phyloP scores from a whole-genome alignment of 2,888 invertebrate genomes.

The Pyralis farinalis region DNA sequence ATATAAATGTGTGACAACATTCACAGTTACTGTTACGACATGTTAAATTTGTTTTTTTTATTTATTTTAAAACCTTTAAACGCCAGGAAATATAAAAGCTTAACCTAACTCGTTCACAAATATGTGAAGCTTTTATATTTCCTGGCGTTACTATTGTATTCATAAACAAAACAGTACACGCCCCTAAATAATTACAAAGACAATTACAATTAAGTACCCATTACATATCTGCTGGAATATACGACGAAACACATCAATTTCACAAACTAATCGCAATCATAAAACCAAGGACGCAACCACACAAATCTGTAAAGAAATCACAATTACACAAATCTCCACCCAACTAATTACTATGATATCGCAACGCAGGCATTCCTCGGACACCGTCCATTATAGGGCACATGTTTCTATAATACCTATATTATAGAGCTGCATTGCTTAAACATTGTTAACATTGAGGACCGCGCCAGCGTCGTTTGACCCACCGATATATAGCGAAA shows the following conservation, averaged over 20 bases:
- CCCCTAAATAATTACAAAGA: constrained; percentile 3
- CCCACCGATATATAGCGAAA: constrained; percentile 16
- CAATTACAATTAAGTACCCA: constrained; percentile 7
- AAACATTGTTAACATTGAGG: constrained; percentile 51
- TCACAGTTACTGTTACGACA: no score
- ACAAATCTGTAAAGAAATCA: constrained; percentile 16
- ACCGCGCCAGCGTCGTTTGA: constrained; percentile 21
- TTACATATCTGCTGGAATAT: constrained; percentile 2
- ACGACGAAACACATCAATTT: constrained; percentile 5
- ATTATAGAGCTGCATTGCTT: constrained; percentile 41
- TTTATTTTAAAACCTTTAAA: no score
- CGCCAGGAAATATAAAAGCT: no score
- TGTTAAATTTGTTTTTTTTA: no score
- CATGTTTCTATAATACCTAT: constrained; percentile 37
- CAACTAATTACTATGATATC: constrained; percentile 30
- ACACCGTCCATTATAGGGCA: constrained; percentile 34
- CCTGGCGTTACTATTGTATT: no score
- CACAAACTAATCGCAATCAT: constrained; percentile 10
- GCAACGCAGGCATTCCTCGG: constrained; percentile 32
- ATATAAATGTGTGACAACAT: no score
- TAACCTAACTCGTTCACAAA: no score
- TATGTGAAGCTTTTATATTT: no score
- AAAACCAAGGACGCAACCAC: constrained; percentile 10
- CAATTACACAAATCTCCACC: constrained; percentile 26
- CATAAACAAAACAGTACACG: no score